Evolutionary conservation across 2,113 vertebrate species (phyloP).

Genomic region (Cebidichthys violaceus): DNA sequence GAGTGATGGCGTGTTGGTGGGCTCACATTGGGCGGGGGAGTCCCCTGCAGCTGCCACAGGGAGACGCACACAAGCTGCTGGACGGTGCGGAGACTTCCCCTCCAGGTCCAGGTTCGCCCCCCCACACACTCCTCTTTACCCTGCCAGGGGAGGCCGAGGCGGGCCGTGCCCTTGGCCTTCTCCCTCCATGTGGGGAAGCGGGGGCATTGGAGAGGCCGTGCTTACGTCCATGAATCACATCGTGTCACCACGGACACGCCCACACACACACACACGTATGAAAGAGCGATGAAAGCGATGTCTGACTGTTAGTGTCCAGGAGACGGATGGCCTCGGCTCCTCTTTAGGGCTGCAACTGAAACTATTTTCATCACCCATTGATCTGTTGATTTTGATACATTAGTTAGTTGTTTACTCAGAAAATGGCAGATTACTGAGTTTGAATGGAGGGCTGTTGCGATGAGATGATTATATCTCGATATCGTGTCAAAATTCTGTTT

Average conservation of each 20-base stretch:
- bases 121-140: neutral
- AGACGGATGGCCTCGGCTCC: neutral
- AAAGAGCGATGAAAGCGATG: conserved; percentile 23
- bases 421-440: conserved; percentile 1
- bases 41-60: conserved; percentile 84
- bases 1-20: conserved; percentile 70
- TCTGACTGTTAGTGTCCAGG: conserved; percentile 18
- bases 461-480: neutral
- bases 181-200: conserved; percentile 55
- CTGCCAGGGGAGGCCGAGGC: conserved; percentile 53
- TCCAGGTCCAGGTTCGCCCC: conserved; percentile 71
- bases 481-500: neutral
- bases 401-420: neutral
- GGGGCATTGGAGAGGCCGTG: conserved; percentile 27
- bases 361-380: neutral
- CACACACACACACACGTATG: conserved; percentile 8
- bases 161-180: conserved; percentile 73
- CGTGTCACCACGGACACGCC: conserved; percentile 45
- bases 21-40: conserved; percentile 67
- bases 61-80: conserved; percentile 83
- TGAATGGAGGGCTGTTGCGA: neutral
- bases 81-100: conserved; percentile 74
- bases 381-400: neutral
- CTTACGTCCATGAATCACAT: conserved; percentile 68
- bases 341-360: neutral